These are phyloP conservation scores for Melanostoma scalare DNA, from an alignment of 2,888 invertebrate genomes.

Conservation along the genomic window DNA sequence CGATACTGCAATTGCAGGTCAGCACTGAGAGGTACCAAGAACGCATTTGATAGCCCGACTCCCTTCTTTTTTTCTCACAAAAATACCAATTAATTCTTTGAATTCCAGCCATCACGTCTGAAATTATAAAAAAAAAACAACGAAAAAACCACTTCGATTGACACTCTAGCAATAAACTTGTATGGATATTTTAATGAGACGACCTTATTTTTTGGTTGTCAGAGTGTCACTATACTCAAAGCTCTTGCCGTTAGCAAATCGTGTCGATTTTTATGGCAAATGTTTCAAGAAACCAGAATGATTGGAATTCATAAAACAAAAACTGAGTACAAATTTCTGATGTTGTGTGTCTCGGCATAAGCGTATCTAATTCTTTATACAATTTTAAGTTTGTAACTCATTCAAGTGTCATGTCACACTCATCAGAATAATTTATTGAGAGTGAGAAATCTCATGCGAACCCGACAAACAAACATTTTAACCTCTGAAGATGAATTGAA, in stretches of 20 bases:
- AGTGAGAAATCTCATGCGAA: slow-evolving; percentile 18
- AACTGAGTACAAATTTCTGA: neutral
- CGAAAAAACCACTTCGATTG: neutral
- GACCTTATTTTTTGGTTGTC: slow-evolving; percentile 4
- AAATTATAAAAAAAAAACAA: too few relatives aligned
- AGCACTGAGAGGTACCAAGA: too few relatives aligned
- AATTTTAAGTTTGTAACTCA: slow-evolving; percentile 12
- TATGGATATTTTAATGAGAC: slow-evolving; percentile 27
- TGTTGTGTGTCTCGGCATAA: slow-evolving; percentile 4
- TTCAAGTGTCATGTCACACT: slow-evolving; percentile 31
- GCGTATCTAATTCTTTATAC: slow-evolving; percentile 1
- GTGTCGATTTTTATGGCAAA: slow-evolving; percentile 26
- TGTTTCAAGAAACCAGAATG: neutral
- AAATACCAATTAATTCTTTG: too few relatives aligned
- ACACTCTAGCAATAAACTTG: slow-evolving; percentile 8
- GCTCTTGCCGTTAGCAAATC: neutral
- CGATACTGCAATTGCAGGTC: too few relatives aligned
- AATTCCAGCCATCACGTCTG: too few relatives aligned
- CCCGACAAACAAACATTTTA: slow-evolving; percentile 35
- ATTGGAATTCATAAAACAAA: neutral
- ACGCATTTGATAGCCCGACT: too few relatives aligned
- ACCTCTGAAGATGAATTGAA: slow-evolving; percentile 34
- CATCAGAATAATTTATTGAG: slow-evolving; percentile 38
- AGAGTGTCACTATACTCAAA: slow-evolving; percentile 1
- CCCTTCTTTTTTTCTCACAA: too few relatives aligned